Percentiles rank a stretch among this genome's conserved stretches.
phyloP scores from a whole-genome alignment of 2,888 invertebrate genomes.

The Diarsia mendica region DNA sequence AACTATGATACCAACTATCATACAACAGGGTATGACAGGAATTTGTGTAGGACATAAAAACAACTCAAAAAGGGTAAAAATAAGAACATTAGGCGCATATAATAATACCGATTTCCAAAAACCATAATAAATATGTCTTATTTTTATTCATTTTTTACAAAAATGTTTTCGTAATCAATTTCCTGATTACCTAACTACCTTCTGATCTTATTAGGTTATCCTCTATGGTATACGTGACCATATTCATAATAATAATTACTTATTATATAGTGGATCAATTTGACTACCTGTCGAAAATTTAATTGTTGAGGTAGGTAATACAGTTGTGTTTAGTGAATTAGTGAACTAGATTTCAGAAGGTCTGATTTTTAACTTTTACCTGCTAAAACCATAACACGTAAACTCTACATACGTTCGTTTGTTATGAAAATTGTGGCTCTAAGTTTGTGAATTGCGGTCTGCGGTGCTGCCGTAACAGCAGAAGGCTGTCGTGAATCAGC shows the following conservation, averaged over 20 bases:
- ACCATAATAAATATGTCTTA: too few species aligned
- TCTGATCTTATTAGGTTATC: background rate
- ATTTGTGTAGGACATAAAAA: too few species aligned
- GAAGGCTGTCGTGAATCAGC: conserved; percentile 76
- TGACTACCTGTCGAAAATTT: background rate
- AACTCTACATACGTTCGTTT: background rate
- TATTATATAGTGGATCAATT: background rate
- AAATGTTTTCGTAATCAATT: too few species aligned
- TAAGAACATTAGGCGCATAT: too few species aligned
- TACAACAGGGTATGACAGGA: too few species aligned
- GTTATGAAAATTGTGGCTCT: conserved; percentile 11
- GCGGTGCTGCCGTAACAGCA: conserved; percentile 40
- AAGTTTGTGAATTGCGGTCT: conserved; percentile 59
- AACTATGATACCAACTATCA: too few species aligned
- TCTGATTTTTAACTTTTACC: background rate
- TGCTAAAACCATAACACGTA: background rate
- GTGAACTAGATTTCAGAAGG: background rate
- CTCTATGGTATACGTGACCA: background rate
- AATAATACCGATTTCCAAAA: too few species aligned
- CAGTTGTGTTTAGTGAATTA: background rate
- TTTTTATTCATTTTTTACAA: too few species aligned
- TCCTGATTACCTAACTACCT: too few species aligned
- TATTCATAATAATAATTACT: too few species aligned
- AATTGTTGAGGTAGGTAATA: background rate
- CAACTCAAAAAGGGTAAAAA: too few species aligned